These are phyloP conservation scores for Hetaerina americana DNA, from an alignment of 1,140 invertebrate genomes.

Conservation along the genomic window DNA sequence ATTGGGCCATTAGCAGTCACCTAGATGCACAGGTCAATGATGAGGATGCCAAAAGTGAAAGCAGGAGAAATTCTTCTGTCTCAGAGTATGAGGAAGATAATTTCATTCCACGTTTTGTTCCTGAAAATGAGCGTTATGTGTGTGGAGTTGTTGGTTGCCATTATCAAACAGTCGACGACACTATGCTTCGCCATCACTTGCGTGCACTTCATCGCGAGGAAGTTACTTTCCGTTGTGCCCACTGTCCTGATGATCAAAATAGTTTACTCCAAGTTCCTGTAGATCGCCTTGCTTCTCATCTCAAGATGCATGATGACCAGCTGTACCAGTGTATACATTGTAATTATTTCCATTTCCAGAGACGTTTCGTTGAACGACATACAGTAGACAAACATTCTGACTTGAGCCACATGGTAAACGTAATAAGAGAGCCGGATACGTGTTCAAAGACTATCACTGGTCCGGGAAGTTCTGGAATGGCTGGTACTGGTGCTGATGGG, in stretches of 20 bases:
- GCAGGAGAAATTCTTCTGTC: constrained; percentile 16
- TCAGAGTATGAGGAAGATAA: not conserved
- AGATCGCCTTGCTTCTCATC: constrained; percentile 47
- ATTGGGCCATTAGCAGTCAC: constrained; percentile 58
- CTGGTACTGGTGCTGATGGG: not conserved
- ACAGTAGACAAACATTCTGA: constrained; percentile 44
- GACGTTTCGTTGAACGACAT: constrained; percentile 46
- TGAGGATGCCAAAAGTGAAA: constrained; percentile 20
- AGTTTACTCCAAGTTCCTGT: constrained; percentile 25
- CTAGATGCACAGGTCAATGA: constrained; percentile 32
- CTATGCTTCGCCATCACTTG: constrained; percentile 55
- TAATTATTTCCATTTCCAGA: constrained; percentile 44
- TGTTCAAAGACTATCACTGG: constrained; percentile 7
- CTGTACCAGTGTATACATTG: constrained; percentile 57
- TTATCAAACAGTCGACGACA: constrained; percentile 56
- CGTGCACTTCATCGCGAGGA: constrained; percentile 50
- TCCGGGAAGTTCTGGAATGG: constrained; percentile 11
- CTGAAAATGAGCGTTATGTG: constrained; percentile 46
- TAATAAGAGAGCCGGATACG: constrained; percentile 39
- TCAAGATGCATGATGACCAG: constrained; percentile 57
- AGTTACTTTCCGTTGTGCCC: constrained; percentile 47
- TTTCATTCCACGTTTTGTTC: constrained; percentile 41
- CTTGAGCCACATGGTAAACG: constrained; percentile 34
- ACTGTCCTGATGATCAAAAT: constrained; percentile 40
- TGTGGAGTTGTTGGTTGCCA: constrained; percentile 54